phyloP scores from a whole-genome alignment of 2,888 invertebrate species.

The Archips xylosteana region DNA sequence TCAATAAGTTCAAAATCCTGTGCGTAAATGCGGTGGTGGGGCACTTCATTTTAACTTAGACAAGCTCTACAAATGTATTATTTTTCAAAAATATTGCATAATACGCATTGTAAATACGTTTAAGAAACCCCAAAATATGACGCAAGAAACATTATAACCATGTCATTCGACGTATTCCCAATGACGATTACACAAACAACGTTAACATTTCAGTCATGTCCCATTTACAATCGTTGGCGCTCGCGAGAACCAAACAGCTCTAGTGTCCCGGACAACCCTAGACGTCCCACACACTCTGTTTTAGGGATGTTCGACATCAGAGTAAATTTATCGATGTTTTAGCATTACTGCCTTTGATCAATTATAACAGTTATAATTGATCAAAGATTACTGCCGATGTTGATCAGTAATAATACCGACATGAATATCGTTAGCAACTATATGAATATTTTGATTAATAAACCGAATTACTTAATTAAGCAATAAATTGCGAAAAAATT shows the following conservation, averaged over 20 bases:
- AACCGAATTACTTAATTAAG: no score
- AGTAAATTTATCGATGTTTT: background rate
- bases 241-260: background rate
- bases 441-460: no score
- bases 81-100: no score
- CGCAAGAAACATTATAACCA: background rate
- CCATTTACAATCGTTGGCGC: conserved; percentile 4
- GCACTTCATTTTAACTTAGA: no score
- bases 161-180: background rate
- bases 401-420: background rate
- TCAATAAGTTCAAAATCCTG: no score
- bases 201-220: conserved; percentile 7
- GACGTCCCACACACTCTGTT: conserved; percentile 17
- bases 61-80: no score
- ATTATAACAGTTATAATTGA: no score
- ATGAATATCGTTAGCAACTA: no score
- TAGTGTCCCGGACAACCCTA: conserved; percentile 20
- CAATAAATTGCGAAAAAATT: no score
- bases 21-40: no score
- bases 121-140: background rate
- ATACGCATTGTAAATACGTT: no score
- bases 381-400: background rate
- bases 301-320: background rate
- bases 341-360: no score
- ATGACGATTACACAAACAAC: background rate